Percentiles rank a stretch among this genome's conserved stretches.
Evolutionary conservation across 2,888 invertebrate genomes (phyloP).

Genomic region (Himalopsyche anomala): DNA sequence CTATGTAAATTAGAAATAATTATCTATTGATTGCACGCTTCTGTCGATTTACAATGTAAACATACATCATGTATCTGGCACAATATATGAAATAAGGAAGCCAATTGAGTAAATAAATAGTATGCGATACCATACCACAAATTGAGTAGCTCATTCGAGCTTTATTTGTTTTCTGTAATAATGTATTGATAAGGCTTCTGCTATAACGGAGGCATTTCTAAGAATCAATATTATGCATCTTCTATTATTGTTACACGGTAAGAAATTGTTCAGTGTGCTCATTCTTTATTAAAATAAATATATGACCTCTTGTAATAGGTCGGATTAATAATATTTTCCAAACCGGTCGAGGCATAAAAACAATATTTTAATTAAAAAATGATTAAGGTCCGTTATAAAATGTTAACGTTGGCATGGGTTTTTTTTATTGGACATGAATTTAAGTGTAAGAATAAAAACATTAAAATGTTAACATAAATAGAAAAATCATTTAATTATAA

Average conservation of each 20-base stretch:
- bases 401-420: too few species aligned
- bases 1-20: too few species aligned
- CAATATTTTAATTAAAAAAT: too few species aligned
- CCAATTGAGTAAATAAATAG: not conserved
- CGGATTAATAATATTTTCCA: not conserved
- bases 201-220: not conserved
- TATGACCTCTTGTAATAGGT: not conserved
- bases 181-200: not conserved
- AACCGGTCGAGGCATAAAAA: not conserved
- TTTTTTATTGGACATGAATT: too few species aligned
- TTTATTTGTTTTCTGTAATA: slow-evolving; percentile 8
- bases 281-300: not conserved
- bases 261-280: not conserved
- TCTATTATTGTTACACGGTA: not conserved
- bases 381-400: too few species aligned
- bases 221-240: not conserved
- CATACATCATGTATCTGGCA: not conserved
- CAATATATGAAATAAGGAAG: slow-evolving; percentile 6
- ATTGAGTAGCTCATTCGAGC: not conserved
- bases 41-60: not conserved
- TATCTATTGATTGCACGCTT: too few species aligned
- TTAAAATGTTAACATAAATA: too few species aligned
- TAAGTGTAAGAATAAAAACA: too few species aligned
- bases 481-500: too few species aligned
- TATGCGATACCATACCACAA: not conserved